Percentiles rank a stretch among this genome's conserved stretches.
phyloP scores from a whole-genome alignment of 30 jellyfish, hydroid and myxozoan species.

The Catostylus mosaicus region DNA sequence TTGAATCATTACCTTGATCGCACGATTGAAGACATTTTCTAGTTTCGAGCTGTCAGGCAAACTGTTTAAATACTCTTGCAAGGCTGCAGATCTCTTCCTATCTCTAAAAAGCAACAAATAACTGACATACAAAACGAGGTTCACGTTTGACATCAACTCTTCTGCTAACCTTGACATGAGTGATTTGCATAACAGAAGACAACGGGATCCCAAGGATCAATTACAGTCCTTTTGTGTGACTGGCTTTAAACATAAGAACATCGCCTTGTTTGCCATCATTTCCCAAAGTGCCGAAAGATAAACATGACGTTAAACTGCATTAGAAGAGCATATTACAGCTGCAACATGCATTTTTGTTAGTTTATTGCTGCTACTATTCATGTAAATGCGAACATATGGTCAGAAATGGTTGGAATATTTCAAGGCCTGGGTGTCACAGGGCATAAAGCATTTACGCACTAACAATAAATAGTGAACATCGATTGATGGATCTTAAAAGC shows the following conservation, averaged over 20 bases:
- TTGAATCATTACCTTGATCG: conserved; percentile 44
- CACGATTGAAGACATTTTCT: conserved; percentile 25
- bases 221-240: conserved; percentile 3
- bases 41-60: background rate
- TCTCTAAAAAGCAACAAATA: background rate
- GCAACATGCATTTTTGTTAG: background rate
- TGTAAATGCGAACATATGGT: background rate
- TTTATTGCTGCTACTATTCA: background rate
- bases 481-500: background rate
- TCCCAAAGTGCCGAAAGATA: background rate
- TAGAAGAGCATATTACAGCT: background rate
- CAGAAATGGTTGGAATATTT: conserved; percentile 1
- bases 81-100: background rate
- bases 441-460: background rate
- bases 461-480: background rate
- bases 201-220: conserved; percentile 40
- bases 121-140: background rate
- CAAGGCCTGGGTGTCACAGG: background rate
- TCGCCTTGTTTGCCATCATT: background rate
- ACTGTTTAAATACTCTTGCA: background rate
- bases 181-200: conserved; percentile 42
- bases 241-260: background rate
- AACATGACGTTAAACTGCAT: background rate
- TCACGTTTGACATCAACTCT: too few relatives aligned
- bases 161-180: background rate